phyloP scores from a whole-genome alignment of 2,888 invertebrate genomes.

The Copidosoma aretas region DNA sequence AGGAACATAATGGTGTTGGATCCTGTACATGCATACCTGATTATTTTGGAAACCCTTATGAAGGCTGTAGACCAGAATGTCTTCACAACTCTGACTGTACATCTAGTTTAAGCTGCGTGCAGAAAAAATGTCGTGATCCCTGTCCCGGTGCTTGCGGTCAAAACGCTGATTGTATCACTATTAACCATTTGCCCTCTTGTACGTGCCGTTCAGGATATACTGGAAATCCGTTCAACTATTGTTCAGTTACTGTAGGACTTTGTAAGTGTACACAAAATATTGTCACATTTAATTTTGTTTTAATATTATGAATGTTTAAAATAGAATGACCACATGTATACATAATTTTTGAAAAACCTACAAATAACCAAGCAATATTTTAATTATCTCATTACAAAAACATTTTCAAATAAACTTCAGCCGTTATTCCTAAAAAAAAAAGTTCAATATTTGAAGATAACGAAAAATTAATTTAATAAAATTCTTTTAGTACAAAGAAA shows the following conservation, averaged over 20 bases:
- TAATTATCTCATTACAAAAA: no score
- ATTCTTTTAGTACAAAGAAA: no score
- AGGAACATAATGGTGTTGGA: conserved; percentile 66
- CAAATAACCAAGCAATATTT: no score
- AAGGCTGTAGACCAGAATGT: conserved; percentile 75
- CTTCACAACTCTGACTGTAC: conserved; percentile 72
- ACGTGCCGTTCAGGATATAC: conserved; percentile 71
- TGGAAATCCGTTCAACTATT: conserved; percentile 78
- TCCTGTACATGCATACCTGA: conserved; percentile 67
- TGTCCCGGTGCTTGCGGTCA: conserved; percentile 80
- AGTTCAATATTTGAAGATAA: no score
- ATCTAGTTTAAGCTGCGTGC: conserved; percentile 72
- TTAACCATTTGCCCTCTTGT: conserved; percentile 80
- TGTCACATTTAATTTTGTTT: no score
- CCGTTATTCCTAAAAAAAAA: no score
- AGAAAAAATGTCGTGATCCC: conserved; percentile 74
- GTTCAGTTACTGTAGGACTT: conserved; percentile 61
- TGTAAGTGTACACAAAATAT: conserved; percentile 50
- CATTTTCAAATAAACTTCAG: no score
- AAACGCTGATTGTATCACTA: conserved; percentile 76
- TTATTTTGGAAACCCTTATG: conserved; percentile 70
- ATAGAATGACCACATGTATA: no score
- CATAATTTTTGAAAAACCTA: no score
- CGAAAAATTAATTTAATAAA: no score
- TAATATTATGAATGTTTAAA: no score